Evolutionary conservation across 2,888 invertebrate genomes (phyloP).

Genomic region (Latrodectus hesperus): DNA sequence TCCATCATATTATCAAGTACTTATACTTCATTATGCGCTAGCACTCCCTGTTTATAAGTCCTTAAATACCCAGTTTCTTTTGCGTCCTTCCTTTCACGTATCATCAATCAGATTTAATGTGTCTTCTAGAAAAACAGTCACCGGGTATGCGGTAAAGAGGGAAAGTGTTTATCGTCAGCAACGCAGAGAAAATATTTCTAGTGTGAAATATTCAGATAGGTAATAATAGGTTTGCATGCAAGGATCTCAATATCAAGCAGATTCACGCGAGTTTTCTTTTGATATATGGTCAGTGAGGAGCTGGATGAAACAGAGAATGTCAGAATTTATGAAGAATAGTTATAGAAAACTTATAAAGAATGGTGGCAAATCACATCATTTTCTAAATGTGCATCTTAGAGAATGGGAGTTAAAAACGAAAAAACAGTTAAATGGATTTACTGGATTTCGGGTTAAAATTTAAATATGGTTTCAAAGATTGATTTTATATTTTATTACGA

Average conservation of each 20-base stretch:
- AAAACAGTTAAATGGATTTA: too few relatives aligned
- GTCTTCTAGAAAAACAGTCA: constrained; percentile 3
- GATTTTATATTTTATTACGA: too few relatives aligned
- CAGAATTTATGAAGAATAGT: too few relatives aligned
- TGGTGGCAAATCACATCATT: too few relatives aligned
- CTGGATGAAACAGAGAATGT: too few relatives aligned
- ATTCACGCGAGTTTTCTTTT: constrained; percentile 30
- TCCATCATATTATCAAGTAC: constrained; percentile 11
- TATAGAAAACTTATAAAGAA: too few relatives aligned
- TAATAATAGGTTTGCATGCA: constrained; percentile 51
- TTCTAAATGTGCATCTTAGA: too few relatives aligned
- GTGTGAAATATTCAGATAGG: constrained; percentile 49
- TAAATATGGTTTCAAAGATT: too few relatives aligned
- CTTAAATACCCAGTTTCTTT: constrained; percentile 5
- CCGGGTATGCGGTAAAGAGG: not conserved
- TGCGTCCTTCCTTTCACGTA: not conserved
- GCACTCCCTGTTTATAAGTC: constrained; percentile 6
- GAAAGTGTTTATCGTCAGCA: constrained; percentile 18
- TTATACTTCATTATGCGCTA: constrained; percentile 25
- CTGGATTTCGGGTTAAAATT: too few relatives aligned
- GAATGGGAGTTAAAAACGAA: too few relatives aligned
- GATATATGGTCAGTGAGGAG: not conserved
- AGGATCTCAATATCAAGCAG: constrained; percentile 4
- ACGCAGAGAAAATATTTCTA: constrained; percentile 4
- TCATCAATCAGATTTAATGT: constrained; percentile 58